phyloP scores from a whole-genome alignment of 1,140 invertebrate species.

The Drosophila quadrilineata region DNA sequence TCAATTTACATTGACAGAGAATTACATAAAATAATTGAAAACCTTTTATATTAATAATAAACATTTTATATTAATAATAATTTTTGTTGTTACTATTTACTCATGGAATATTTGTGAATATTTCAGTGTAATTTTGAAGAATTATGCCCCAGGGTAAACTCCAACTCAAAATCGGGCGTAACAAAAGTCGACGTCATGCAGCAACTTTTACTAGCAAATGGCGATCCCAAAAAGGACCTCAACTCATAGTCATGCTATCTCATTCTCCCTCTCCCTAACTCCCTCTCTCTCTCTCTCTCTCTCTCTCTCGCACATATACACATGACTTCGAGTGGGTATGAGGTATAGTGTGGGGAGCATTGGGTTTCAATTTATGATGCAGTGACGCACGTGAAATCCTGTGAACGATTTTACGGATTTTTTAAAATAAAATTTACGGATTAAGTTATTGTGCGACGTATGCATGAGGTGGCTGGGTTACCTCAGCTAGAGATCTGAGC shows the following conservation, averaged over 20 bases:
- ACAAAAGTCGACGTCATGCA: constrained; percentile 20
- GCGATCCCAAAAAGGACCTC: constrained; percentile 15
- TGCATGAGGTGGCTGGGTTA: constrained; percentile 24
- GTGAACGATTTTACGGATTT: constrained; percentile 72
- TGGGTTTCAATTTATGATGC: constrained; percentile 71
- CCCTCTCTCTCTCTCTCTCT: too few relatives aligned
- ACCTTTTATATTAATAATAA: too few relatives aligned
- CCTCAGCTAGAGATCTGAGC: constrained; percentile 27
- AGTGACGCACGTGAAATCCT: constrained; percentile 58
- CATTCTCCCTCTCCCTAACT: too few relatives aligned
- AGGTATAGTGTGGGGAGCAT: constrained; percentile 10
- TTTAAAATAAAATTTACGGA: constrained; percentile 80
- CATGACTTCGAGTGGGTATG: constrained; percentile 13
- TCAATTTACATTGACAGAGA: too few relatives aligned
- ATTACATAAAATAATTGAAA: too few relatives aligned
- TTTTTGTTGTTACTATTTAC: too few relatives aligned
- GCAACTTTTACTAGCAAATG: not conserved
- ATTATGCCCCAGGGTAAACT: constrained; percentile 36
- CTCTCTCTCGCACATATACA: not conserved
- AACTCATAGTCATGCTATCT: too few relatives aligned
- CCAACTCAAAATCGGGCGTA: constrained; percentile 52
- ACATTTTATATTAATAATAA: too few relatives aligned
- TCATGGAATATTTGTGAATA: too few relatives aligned
- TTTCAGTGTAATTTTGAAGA: not conserved
- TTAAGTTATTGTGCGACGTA: constrained; percentile 75